phyloP scores from a whole-genome alignment of 1,140 invertebrate species.

The Manduca sexta region DNA sequence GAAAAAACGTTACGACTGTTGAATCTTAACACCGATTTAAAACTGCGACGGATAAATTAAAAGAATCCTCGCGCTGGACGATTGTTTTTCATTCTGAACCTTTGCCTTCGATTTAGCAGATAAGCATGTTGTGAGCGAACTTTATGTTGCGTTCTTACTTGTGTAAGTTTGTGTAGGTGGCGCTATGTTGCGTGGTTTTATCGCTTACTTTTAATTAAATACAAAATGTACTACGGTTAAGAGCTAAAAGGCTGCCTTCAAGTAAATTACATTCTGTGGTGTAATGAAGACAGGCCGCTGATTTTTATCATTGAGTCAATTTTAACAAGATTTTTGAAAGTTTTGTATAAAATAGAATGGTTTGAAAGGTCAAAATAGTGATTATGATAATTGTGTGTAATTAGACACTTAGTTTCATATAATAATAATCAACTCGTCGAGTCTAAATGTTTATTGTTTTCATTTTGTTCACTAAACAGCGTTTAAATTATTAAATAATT shows the following conservation, averaged over 20 bases:
- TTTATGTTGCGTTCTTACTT: constrained; percentile 48
- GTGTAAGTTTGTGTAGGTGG: constrained; percentile 43
- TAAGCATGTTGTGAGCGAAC: constrained; percentile 44
- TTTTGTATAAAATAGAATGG: too few species aligned
- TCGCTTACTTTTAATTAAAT: constrained; percentile 38
- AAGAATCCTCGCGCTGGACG: constrained; percentile 43
- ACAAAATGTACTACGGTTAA: constrained; percentile 19
- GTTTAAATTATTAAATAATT: too few species aligned
- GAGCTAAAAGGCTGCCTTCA: neutral
- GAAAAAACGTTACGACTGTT: constrained; percentile 51
- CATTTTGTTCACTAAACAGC: too few species aligned
- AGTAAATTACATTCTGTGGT: too few species aligned
- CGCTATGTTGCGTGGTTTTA: constrained; percentile 22
- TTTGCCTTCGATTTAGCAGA: constrained; percentile 28
- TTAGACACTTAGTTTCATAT: too few species aligned
- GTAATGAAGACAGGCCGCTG: too few species aligned
- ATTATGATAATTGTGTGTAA: too few species aligned
- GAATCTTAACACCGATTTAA: constrained; percentile 64
- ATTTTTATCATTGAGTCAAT: too few species aligned
- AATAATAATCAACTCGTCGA: too few species aligned
- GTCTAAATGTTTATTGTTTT: too few species aligned
- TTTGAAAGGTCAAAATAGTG: too few species aligned
- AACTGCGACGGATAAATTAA: constrained; percentile 65
- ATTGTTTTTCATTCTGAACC: constrained; percentile 52
- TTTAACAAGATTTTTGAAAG: too few species aligned